Percentiles rank a stretch among this genome's conserved stretches.
phyloP scores from a whole-genome alignment of 2,888 invertebrate genomes.

The Quadroppia sp. region DNA sequence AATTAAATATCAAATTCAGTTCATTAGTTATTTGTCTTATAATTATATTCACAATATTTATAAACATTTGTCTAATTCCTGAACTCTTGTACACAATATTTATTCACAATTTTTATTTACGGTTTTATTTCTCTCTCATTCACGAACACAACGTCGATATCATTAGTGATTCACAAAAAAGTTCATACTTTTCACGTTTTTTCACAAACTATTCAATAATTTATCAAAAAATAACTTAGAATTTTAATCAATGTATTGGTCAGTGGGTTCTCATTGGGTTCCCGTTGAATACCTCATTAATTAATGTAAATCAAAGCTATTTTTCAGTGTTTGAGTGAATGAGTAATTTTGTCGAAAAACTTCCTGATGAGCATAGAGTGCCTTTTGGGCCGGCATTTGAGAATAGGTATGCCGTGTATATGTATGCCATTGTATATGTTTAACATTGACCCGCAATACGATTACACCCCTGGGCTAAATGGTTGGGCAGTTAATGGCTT shows the following conservation, averaged over 20 bases:
- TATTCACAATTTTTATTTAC: neutral
- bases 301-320: neutral
- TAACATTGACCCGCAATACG: conserved; percentile 25
- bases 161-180: neutral
- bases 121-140: too few relatives aligned
- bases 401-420: neutral
- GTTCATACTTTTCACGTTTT: neutral
- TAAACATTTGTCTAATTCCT: neutral
- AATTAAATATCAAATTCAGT: neutral
- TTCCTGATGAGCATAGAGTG: neutral
- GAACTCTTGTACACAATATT: neutral
- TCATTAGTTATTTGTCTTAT: neutral
- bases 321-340: neutral
- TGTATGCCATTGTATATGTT: conserved; percentile 11
- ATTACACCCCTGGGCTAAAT: conserved; percentile 1
- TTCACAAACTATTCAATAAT: neutral
- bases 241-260: neutral
- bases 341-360: neutral
- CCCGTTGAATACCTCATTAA: neutral
- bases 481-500: neutral
- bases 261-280: neutral
- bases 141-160: neutral
- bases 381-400: neutral
- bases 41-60: neutral
- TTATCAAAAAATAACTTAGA: neutral